A percentile compares a stretch with the other conserved stretches of the same genome.
phyloP scores from a whole-genome alignment of 2,888 invertebrate genomes.

The Melinopterus prodromus region DNA sequence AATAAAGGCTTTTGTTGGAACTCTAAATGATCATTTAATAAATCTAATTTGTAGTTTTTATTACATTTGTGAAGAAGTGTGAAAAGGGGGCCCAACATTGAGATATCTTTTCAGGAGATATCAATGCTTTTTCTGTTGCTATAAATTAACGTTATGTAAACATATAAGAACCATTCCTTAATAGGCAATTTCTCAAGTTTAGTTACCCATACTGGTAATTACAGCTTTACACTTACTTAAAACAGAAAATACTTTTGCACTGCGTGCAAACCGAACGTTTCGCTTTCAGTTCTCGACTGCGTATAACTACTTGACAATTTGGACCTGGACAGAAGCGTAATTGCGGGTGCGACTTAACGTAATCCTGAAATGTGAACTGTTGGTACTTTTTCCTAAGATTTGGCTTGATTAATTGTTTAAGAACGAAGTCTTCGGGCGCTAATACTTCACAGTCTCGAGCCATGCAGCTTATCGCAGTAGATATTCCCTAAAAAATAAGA shows the following conservation, averaged over 20 bases:
- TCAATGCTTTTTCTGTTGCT: no score
- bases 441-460: slow-evolving; percentile 92
- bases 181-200: not conserved
- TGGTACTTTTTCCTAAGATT: slow-evolving; percentile 91
- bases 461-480: slow-evolving; percentile 96
- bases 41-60: no score
- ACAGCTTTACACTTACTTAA: slow-evolving; percentile 53
- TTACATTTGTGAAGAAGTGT: no score
- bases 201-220: slow-evolving; percentile 6
- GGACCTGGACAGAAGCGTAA: slow-evolving; percentile 95
- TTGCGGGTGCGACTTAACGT: slow-evolving; percentile 92
- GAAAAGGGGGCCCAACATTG: not conserved
- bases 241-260: slow-evolving; percentile 93
- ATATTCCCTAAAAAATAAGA: slow-evolving; percentile 64
- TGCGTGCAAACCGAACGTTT: slow-evolving; percentile 88
- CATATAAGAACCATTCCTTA: not conserved
- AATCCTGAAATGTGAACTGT: slow-evolving; percentile 94
- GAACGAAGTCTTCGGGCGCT: slow-evolving; percentile 96
- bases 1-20: not conserved
- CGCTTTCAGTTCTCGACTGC: slow-evolving; percentile 81
- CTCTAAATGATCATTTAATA: not conserved
- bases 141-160: no score
- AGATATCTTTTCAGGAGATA: no score
- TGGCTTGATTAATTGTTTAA: slow-evolving; percentile 84
- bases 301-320: slow-evolving; percentile 91